These are phyloP conservation scores for Hypselothyrea guttata DNA, from an alignment of 2,888 invertebrate genomes.

Conservation along the genomic window DNA sequence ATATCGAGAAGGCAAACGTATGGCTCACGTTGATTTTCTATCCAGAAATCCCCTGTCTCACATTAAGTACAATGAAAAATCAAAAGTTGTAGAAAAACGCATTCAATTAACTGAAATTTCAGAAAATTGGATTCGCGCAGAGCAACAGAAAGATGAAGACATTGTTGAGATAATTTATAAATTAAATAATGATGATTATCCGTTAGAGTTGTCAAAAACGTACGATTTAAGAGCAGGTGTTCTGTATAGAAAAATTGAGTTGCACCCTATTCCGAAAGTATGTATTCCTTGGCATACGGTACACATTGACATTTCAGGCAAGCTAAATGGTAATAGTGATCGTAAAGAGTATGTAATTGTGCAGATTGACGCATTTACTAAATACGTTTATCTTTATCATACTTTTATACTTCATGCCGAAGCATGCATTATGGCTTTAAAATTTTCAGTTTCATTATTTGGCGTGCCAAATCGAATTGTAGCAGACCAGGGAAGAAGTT, in stretches of 20 bases:
- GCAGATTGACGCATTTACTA: conserved; percentile 1
- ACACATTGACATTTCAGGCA: conserved; percentile 1
- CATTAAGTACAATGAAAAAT: conserved; percentile 10
- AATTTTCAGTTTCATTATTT: neutral
- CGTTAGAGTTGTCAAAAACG: too few species aligned
- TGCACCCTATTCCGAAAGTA: conserved; percentile 2
- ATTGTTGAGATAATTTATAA: neutral
- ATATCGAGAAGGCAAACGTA: conserved; percentile 26
- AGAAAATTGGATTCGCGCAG: conserved; percentile 14
- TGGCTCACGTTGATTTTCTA: conserved; percentile 29
- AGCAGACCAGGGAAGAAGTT: neutral
- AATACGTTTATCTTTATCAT: conserved; percentile 1
- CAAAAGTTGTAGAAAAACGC: conserved; percentile 16
- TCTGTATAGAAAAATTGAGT: conserved; percentile 16
- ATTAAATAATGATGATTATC: conserved; percentile 11
- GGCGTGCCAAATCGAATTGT: neutral
- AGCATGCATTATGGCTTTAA: neutral
- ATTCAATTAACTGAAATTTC: conserved; percentile 27
- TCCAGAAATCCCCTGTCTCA: conserved; percentile 14
- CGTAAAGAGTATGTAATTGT: conserved; percentile 4
- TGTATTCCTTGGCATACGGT: neutral
- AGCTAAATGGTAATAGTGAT: conserved; percentile 1
- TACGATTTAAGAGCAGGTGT: conserved; percentile 23
- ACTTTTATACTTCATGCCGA: neutral
- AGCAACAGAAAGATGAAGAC: neutral